Conservation (phyloP, 1,140 invertebrate species). For the Pentalonia nigronervosa region DNA sequence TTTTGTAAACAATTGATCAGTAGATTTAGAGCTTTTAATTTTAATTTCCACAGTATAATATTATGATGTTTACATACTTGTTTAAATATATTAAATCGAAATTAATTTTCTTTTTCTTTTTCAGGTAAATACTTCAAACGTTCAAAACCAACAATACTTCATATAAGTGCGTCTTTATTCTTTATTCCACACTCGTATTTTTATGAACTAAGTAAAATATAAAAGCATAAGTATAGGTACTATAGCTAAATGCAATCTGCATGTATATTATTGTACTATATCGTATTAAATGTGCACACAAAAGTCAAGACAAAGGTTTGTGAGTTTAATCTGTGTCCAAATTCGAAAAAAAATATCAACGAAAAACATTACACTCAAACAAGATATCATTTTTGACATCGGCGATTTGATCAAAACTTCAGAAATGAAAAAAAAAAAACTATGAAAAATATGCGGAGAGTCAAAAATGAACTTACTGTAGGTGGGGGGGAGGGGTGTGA, state of each 20-base stretch:
- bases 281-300: background rate
- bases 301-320: background rate
- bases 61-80: background rate
- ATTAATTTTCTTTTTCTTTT: background rate
- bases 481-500: no score
- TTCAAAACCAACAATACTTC: background rate
- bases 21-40: background rate
- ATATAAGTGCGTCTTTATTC: background rate
- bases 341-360: background rate
- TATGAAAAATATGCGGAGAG: background rate
- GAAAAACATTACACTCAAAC: background rate
- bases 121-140: constrained; percentile 23
- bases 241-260: background rate
- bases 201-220: background rate
- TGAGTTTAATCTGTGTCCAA: background rate
- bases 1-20: background rate
- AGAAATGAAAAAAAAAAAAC: background rate
- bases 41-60: background rate
- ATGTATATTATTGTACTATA: background rate
- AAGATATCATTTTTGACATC: background rate
- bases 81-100: background rate
- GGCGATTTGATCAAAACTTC: background rate
- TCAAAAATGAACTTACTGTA: background rate
- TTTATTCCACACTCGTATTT: background rate
- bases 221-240: background rate